Percentiles rank a stretch among this genome's conserved stretches.
These are phyloP conservation scores for Nannoperca australis DNA, from an alignment of 2,797 vertebrate genomes.

Conservation along the genomic window DNA sequence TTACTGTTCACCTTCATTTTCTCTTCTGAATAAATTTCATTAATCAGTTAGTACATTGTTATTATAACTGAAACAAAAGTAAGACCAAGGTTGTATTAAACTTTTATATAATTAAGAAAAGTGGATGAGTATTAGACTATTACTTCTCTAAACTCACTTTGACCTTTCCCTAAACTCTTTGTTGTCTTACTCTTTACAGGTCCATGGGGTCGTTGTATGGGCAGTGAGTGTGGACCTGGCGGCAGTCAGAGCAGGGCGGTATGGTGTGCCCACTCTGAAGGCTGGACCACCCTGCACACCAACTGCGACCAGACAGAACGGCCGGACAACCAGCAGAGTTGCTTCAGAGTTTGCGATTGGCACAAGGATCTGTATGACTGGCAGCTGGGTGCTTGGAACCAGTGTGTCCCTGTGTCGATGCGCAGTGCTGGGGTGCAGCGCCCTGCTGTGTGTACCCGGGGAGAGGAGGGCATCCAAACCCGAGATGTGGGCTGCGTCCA, in stretches of 20 bases:
- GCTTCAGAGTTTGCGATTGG: slow-evolving; percentile 96
- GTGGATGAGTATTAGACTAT: not conserved
- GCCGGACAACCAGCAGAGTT: slow-evolving; percentile 93
- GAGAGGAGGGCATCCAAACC: slow-evolving; percentile 95
- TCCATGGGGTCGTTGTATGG: slow-evolving; percentile 97
- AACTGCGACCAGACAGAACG: slow-evolving; percentile 90
- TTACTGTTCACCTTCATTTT: not conserved
- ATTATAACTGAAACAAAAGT: not conserved
- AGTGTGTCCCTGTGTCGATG: slow-evolving; percentile 90
- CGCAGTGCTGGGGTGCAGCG: slow-evolving; percentile 78
- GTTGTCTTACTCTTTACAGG: slow-evolving; percentile 80
- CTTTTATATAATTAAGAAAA: not conserved
- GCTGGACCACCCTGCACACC: slow-evolving; percentile 95
- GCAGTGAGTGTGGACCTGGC: slow-evolving; percentile 94
- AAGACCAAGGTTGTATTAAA: not conserved
- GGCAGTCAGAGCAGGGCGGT: slow-evolving; percentile 95
- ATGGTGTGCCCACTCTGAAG: slow-evolving; percentile 96
- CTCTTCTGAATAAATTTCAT: not conserved
- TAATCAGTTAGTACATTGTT: not conserved
- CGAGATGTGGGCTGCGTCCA: slow-evolving; percentile 93
- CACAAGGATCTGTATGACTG: slow-evolving; percentile 96
- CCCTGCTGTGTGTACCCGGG: slow-evolving; percentile 87
- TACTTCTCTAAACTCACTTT: not conserved
- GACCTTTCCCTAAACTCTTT: slow-evolving; percentile 17
- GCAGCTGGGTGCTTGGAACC: slow-evolving; percentile 94